A percentile compares a stretch with the other conserved stretches of the same genome.
These are phyloP conservation scores for Lophura nycthemera DNA, from an alignment of 2,113 vertebrate species.

Conservation along the genomic window DNA sequence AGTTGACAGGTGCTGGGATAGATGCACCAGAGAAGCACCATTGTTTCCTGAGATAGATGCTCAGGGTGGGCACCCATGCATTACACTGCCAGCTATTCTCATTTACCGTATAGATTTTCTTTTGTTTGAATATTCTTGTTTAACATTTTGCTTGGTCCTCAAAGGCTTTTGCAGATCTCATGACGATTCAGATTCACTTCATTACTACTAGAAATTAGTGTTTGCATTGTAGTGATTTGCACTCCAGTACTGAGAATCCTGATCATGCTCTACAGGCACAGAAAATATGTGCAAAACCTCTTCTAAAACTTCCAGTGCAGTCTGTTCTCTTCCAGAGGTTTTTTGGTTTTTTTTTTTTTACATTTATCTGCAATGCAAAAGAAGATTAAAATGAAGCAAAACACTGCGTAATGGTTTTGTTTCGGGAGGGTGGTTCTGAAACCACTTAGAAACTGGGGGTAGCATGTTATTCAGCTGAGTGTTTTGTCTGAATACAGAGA, in stretches of 20 bases:
- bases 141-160: not conserved
- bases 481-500: not conserved
- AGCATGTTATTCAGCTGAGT: not conserved
- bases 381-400: not conserved
- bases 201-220: slow-evolving; percentile 1
- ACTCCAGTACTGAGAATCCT: not conserved
- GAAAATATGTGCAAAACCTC: not conserved
- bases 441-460: not conserved
- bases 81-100: not conserved
- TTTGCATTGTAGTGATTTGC: not conserved
- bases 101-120: not conserved
- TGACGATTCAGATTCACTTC: not conserved
- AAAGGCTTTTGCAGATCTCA: not conserved
- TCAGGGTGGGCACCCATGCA: not conserved
- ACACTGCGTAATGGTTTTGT: not conserved
- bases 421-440: not conserved
- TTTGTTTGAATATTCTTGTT: slow-evolving; percentile 14
- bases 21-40: not conserved
- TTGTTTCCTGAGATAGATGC: not conserved
- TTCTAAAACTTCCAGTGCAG: not conserved
- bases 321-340: not conserved
- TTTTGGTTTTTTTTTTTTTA: not conserved
- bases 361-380: not conserved
- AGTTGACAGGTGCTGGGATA: not conserved
- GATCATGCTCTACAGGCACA: not conserved